Conservation (phyloP, 2,888 invertebrate species). For the Dyspetes luteomarginatus region DNA sequence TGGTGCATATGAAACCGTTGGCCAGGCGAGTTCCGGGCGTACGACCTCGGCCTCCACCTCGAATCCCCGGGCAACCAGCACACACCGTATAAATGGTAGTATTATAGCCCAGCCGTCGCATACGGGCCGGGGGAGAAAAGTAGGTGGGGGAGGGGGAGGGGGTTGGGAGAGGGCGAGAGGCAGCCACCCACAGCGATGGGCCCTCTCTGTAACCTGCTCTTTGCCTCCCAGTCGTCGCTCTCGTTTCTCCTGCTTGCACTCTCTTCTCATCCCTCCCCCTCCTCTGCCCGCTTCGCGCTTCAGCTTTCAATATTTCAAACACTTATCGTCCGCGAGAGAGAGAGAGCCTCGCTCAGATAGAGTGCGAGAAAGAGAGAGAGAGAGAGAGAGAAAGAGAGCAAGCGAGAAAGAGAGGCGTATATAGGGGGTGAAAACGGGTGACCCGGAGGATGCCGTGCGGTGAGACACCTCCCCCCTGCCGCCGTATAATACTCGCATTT, state of each 20-base stretch:
- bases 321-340: constrained; percentile 80
- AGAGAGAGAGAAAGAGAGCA: not conserved
- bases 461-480: constrained; percentile 46
- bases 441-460: constrained; percentile 59
- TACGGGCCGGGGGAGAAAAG: constrained; percentile 59
- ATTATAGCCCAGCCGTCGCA: constrained; percentile 73
- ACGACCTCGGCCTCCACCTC: constrained; percentile 64
- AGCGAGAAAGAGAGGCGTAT: not conserved
- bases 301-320: constrained; percentile 83
- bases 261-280: constrained; percentile 57
- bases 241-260: constrained; percentile 1
- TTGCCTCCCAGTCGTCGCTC: constrained; percentile 36
- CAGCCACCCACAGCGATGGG: constrained; percentile 55
- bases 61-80: constrained; percentile 66
- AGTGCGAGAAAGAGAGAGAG: constrained; percentile 45
- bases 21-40: constrained; percentile 54
- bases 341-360: constrained; percentile 63
- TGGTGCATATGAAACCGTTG: constrained; percentile 69
- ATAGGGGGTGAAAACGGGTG: constrained; percentile 60
- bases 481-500: constrained; percentile 82
- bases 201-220: constrained; percentile 54
- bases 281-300: constrained; percentile 71
- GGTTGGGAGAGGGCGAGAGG: constrained; percentile 18
- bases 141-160: constrained; percentile 15
- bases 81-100: constrained; percentile 76